phyloP scores from a whole-genome alignment of 2,797 vertebrate genomes.

The Melanotaenia parkinsoni region DNA sequence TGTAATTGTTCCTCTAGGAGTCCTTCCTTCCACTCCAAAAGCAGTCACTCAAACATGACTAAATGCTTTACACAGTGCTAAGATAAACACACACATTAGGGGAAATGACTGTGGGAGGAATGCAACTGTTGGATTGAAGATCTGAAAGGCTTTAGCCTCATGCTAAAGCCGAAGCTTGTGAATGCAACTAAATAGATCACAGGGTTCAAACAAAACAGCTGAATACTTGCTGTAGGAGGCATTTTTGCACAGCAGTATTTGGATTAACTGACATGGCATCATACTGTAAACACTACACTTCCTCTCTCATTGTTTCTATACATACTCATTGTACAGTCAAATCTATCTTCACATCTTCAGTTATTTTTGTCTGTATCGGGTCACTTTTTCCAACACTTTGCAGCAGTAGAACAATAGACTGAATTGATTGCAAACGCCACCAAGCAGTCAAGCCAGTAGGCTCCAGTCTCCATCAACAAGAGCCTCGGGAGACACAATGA shows the following conservation, averaged over 20 bases:
- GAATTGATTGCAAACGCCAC: slow-evolving; percentile 39
- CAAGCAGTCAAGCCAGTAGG: slow-evolving; percentile 31
- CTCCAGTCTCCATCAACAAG: slow-evolving; percentile 66
- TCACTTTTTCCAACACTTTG: slow-evolving; percentile 43
- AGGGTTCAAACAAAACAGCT: slow-evolving; percentile 4
- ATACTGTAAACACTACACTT: slow-evolving; percentile 22
- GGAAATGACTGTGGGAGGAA: slow-evolving; percentile 59
- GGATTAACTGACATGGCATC: slow-evolving; percentile 14
- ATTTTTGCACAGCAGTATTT: not conserved
- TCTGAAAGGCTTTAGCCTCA: slow-evolving; percentile 23
- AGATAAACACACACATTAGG: slow-evolving; percentile 32
- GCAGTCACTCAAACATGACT: slow-evolving; percentile 51
- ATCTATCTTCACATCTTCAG: slow-evolving; percentile 28
- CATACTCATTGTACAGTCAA: slow-evolving; percentile 42
- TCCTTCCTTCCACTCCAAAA: slow-evolving; percentile 46
- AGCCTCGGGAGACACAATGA: slow-evolving; percentile 36
- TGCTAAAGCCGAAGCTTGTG: slow-evolving; percentile 12
- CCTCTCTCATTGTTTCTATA: slow-evolving; percentile 41
- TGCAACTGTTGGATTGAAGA: slow-evolving; percentile 24
- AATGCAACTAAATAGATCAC: slow-evolving; percentile 6
- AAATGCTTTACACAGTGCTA: slow-evolving; percentile 43
- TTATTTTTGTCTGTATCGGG: slow-evolving; percentile 55
- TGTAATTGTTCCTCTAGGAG: slow-evolving; percentile 51
- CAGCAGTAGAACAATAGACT: slow-evolving; percentile 55
- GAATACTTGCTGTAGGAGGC: not conserved